Percentiles rank a stretch among this genome's conserved stretches.
Evolutionary conservation across 2,113 vertebrate species (phyloP).

Genomic region (Gymnarchus niloticus): DNA sequence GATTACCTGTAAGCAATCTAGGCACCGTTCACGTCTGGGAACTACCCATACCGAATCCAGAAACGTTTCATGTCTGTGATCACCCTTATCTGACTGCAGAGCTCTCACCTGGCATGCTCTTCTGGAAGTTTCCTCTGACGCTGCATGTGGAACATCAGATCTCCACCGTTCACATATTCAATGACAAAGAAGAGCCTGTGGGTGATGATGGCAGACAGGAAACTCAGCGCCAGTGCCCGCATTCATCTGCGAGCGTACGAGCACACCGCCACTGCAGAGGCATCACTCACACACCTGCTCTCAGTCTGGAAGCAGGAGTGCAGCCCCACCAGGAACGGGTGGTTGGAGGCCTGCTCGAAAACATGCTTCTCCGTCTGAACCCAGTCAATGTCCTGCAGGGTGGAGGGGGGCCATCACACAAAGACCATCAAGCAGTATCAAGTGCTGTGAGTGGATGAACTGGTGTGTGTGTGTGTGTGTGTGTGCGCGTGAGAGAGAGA

Average conservation of each 20-base stretch:
- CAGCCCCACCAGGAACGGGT: constrained; percentile 93
- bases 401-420: neutral
- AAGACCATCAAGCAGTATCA: neutral
- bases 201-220: constrained; percentile 36
- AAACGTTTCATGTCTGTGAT: neutral
- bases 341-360: constrained; percentile 98
- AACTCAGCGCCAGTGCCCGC: neutral
- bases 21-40: neutral
- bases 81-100: neutral
- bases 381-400: constrained; percentile 92
- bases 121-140: constrained; percentile 96
- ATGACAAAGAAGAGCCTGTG: constrained; percentile 98
- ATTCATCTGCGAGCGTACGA: neutral
- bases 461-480: neutral
- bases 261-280: no score
- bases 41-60: neutral
- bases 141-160: constrained; percentile 99
- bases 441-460: neutral
- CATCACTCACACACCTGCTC: constrained; percentile 78
- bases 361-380: constrained; percentile 99
- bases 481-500: neutral
- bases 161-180: constrained; percentile 96
- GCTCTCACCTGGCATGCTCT: constrained; percentile 84
- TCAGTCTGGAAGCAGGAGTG: constrained; percentile 99
- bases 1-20: neutral